Base-by-base conservation (phyloP, 2,888 invertebrate species). In the Dasysyrphus tricinctus region DNA sequence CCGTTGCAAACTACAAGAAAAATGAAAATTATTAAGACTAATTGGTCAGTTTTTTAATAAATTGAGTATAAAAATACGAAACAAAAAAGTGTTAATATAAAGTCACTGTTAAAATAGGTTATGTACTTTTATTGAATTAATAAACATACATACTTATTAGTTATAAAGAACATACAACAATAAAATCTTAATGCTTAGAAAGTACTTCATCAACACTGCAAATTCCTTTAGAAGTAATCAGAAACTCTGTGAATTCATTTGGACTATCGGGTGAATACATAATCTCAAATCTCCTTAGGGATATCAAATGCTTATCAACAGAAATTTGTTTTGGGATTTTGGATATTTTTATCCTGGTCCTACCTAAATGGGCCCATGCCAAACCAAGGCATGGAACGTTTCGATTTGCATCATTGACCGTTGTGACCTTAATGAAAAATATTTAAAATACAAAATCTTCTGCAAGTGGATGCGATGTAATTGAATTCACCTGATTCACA, bases 341-440 rank as follows among this genome's bases (percentile, higher is more conserved):
- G 5, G 90, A 90, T 73, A 95, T 91, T 89, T 93, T 91, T 79
- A 95, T 92, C 39, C 95, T 92, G 8, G 94, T 94, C 0, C 94
- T 94, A 3, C 96, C 93, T 63, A 95, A 91, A 90, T 95, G 95
- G 7, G 94, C 93, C 96, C 96, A 96, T 6, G 94, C 93, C 47
- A 95, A 89, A 0, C 96, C 96, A 79, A 96, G 92, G 61, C 95
- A 93, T 3, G 96, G 95, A 29, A 94, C 92, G 24, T 91, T 90
- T 67, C 90, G 89, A 49, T 91, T 90, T 51, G 90, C 90, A 57
- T 88, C 88, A 76, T 91, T 80, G 74, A 92, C 91, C 61, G 92
- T 91, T 44, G 92, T 90, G 14, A 93, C 92, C 92, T 93, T 11
- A 29, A n/a, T 0, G 12, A 67, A 37, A 0, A 63, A 32, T 63